Conservation (phyloP, 2,113 vertebrate species). For the Varanus komodoensis region DNA sequence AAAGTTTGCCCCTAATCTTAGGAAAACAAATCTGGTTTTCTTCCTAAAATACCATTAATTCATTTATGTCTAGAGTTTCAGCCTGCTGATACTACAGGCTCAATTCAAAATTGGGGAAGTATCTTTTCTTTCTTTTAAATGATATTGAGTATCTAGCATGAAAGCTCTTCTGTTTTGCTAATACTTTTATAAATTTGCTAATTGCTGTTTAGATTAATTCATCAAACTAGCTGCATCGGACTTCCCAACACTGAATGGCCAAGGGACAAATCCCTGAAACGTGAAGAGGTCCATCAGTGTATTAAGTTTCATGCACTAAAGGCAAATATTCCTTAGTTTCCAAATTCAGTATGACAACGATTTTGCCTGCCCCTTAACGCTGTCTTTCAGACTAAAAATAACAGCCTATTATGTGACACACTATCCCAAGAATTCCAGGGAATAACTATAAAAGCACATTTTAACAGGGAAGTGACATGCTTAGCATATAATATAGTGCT, state of each 20-base stretch:
- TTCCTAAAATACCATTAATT: slow-evolving; percentile 15
- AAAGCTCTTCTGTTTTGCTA: slow-evolving; percentile 33
- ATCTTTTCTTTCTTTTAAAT: not conserved
- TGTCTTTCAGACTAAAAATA: not conserved
- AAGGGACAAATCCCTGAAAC: slow-evolving; percentile 28
- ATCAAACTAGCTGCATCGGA: slow-evolving; percentile 12
- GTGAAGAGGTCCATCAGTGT: slow-evolving; percentile 32
- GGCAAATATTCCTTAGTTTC: slow-evolving; percentile 24
- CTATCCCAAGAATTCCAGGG: slow-evolving; percentile 8
- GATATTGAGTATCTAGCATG: slow-evolving; percentile 20
- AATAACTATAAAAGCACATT: slow-evolving; percentile 42
- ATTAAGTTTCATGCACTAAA: not conserved
- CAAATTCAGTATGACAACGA: slow-evolving; percentile 18
- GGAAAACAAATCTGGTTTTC: slow-evolving; percentile 3
- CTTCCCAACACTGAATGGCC: slow-evolving; percentile 43
- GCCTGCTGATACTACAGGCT: slow-evolving; percentile 2
- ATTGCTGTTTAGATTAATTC: slow-evolving; percentile 35
- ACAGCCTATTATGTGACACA: slow-evolving; percentile 30
- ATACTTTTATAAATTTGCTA: slow-evolving; percentile 47
- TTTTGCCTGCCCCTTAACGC: not conserved
- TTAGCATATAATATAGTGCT: slow-evolving; percentile 46
- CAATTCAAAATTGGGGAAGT: slow-evolving; percentile 5
- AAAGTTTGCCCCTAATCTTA: not conserved
- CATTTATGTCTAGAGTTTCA: slow-evolving; percentile 36
- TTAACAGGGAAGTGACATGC: slow-evolving; percentile 13